Evolutionary conservation across 2,113 vertebrate genomes (phyloP).

Genomic region (Zingel zingel): DNA sequence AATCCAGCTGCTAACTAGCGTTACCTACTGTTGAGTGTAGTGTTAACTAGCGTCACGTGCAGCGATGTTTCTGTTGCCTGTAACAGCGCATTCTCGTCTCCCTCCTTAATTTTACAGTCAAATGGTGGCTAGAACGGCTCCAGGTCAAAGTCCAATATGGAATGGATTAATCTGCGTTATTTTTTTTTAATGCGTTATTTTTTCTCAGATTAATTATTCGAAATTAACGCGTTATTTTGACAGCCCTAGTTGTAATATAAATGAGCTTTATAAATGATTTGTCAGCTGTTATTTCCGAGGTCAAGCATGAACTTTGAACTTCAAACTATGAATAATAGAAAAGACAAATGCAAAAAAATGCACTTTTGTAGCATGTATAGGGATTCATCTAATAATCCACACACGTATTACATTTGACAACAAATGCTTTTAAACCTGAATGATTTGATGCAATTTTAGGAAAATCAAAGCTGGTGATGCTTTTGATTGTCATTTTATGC

Average conservation of each 20-base stretch:
- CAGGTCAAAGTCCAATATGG: no score
- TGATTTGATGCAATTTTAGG: neutral
- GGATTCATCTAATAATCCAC: neutral
- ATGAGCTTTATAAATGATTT: neutral
- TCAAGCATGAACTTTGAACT: neutral
- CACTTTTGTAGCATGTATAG: neutral
- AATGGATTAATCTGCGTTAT: no score
- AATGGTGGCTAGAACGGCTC: no score
- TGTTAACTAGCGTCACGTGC: no score
- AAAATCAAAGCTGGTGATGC: neutral
- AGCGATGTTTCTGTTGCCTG: no score
- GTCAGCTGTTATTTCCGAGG: neutral
- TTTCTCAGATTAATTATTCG: no score
- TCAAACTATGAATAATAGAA: neutral
- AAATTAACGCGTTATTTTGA: no score
- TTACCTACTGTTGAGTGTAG: no score
- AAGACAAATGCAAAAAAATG: neutral
- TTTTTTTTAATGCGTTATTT: no score
- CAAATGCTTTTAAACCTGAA: neutral
- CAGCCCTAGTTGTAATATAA: neutral
- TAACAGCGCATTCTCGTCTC: no score
- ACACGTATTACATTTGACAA: neutral
- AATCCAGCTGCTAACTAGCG: no score
- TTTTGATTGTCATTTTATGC: neutral
- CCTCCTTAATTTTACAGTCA: no score